Base-by-base conservation (phyloP, 2,113 vertebrate species). In the Misgurnus anguillicaudatus region DNA sequence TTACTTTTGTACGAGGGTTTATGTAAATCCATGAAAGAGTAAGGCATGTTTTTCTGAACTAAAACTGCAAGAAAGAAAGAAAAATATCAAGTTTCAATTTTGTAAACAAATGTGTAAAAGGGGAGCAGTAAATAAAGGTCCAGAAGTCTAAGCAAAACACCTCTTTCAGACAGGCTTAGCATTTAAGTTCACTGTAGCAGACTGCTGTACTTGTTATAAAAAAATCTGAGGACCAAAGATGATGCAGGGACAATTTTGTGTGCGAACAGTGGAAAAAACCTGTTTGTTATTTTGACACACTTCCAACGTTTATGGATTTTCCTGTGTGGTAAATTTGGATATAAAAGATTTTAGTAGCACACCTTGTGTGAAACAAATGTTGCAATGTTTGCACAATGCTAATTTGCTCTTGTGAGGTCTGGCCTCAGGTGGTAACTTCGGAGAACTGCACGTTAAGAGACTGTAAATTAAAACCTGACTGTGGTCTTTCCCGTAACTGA, bases 291-390 rank as follows among this genome's bases (percentile, higher is more conserved):
- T 92, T 94, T 92, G 91, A 93, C 89, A 91, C 90, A 85, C 91
- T 91, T 91, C 86, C 90, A 90, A 85, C 83, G 88, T 94, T 93
- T 93, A 94, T 93, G 88, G 89, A 90, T 92, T 90, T 92, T 80
- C 91, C 91, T 87, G 83, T 87, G 85, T 86, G 88, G 90, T 88
- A 84, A 89, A 88, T 88, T 89, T 84, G 87, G 79, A 80, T 88
- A 86, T 90, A 87, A 88, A 91, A 86, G 66, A 78, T 88, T 80
- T 83, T 85, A 89, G 88, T 78, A 82, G 83, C 83, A 89, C 90
- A 88, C 88, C 86, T 91, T 90, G 87, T 88, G 82, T 87, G 85
- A 85, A 90, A 89, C 87, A 89, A 90, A 91, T 87, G 88, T 89
- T 91, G 88, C 88, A 87, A 89, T 89, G 88, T 92, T 91, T 91